Base-by-base conservation (phyloP, 2,113 vertebrate genomes). In the Zingel zingel region DNA sequence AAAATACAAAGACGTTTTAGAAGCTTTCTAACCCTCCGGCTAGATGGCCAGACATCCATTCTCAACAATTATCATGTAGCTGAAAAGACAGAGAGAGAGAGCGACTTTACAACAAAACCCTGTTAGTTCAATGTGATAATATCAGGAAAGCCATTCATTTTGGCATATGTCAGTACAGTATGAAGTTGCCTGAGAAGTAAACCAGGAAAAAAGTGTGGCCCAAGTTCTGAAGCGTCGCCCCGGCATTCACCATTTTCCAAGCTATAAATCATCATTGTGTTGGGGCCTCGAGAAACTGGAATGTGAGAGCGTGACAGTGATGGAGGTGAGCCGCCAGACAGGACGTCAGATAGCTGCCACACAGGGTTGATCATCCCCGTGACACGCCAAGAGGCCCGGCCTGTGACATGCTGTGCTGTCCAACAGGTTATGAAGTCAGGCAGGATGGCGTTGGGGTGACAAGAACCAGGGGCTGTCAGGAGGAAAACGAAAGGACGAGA, bases 401-500 rank as follows among this genome's bases (percentile, higher is more conserved):
- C 79, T 48, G 74, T 82, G 86, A 86, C 86, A 75, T 64, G 74
- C 74, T 57, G 56, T 82, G 90, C 77, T 79, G 86, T 92, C 88
- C 88, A 85, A 90, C 89, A 86, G 89, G 90, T 94, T 94, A 89
- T 92, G 89, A 92, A 90, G 81, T 54, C 72, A 76, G 83, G 77
- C 86, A 68, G 68, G 76, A 82, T 77, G 85, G 90, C 72, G 86
- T 83, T 76, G 58, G 74, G 89, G 78, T 88, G 90, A 94, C 86
- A 84, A 88, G 88, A 94, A 92, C 75, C 94, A 94, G 93, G 64
- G 87, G 82, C 92, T 91, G 91, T 94, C 92, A 89, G 57, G 39
- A 82, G 61, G 82, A 62, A 86, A 86, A 84, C 8, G 10, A 80
- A 50, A 81, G 53, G 83, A 89, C 63, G 64, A 77, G 82, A 86